Conservation (phyloP, 2,888 invertebrate species). For the Agrochola litura region DNA sequence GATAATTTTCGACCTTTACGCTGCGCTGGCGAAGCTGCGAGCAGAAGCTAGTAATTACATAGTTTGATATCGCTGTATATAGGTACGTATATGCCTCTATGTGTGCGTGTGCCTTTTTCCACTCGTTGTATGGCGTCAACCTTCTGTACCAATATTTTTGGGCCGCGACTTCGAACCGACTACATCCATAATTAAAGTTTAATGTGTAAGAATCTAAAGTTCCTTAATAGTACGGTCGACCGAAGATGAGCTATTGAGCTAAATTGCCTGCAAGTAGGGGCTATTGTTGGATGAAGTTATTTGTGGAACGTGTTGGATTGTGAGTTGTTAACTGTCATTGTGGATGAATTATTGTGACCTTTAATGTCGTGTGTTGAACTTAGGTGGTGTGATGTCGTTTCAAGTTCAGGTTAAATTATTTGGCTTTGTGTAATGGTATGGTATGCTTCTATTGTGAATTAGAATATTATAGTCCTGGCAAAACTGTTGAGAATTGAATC, state of each 20-base stretch:
- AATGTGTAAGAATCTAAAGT: conserved; percentile 61
- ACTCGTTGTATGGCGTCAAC: neutral
- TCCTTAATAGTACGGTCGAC: conserved; percentile 46
- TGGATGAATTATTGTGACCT: conserved; percentile 49
- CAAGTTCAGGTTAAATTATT: conserved; percentile 23
- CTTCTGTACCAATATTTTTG: conserved; percentile 13
- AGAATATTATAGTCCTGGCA: neutral
- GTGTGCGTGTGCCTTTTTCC: neutral
- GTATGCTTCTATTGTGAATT: neutral
- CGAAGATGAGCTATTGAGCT: conserved; percentile 50
- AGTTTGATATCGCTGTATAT: neutral
- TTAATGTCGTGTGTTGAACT: conserved; percentile 38
- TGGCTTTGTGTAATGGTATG: conserved; percentile 15
- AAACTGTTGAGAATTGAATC: neutral
- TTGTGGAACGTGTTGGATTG: conserved; percentile 22
- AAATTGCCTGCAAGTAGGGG: conserved; percentile 51
- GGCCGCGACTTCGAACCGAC: conserved; percentile 22
- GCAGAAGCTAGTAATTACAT: too few species aligned
- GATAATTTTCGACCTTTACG: too few species aligned
- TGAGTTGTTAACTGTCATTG: conserved; percentile 25
- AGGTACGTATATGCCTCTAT: neutral
- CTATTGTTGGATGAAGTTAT: conserved; percentile 49
- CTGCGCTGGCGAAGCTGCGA: too few species aligned
- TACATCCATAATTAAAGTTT: conserved; percentile 67
- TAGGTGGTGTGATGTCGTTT: conserved; percentile 20